Evolutionary conservation across 1,140 invertebrate species (phyloP), one percentile per base, ranked within the genome.

Genomic region (Camponotus vicinus): DNA sequence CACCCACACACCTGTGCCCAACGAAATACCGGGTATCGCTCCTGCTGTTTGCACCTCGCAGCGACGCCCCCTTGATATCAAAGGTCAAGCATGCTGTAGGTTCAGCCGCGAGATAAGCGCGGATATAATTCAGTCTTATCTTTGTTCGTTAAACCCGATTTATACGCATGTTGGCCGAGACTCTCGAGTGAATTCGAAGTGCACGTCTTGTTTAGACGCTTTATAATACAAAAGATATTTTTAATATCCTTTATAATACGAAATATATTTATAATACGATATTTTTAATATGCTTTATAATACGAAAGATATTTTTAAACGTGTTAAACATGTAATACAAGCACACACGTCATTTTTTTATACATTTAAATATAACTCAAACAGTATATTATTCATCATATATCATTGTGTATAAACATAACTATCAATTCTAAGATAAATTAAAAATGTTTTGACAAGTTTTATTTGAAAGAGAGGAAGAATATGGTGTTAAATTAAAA

Each of bases 21-120:
- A 64, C 59, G 21, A 45, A 86, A 77, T 75, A 63, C 42, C 42
- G 75, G 15, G 55, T 87, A 82, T 83, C 79, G 42, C 71, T 84
- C 21, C 57, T 64, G 27, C 69, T 73, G 85, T 88, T 84, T 88
- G 49, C 82, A 71, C 70, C 59, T 87, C 32, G 57, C 77, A 69
- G 71, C 34, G 42, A 83, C 67, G 55, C 42, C 57, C 57, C 27
- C 70, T 64, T 75, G 57, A 64, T 86, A 76, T 83, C 85, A 70
- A 55, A 83, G 78, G 77, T 88, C 85, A 88, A 86, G 70, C 59
- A 85, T 67, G 67, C 69, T 49, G 40, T 73, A 71, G 21, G 11
- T 21, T 64, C 37, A 57, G 9, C 63, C 52, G 8, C 21, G 40
- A 75, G 67, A 88, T 86, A 73, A 80, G 49, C 55, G 21, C 21